A percentile compares a stretch with the other conserved stretches of the same genome.
These are phyloP conservation scores for Agrotis segetum DNA, from an alignment of 2,888 invertebrate species.

Conservation along the genomic window DNA sequence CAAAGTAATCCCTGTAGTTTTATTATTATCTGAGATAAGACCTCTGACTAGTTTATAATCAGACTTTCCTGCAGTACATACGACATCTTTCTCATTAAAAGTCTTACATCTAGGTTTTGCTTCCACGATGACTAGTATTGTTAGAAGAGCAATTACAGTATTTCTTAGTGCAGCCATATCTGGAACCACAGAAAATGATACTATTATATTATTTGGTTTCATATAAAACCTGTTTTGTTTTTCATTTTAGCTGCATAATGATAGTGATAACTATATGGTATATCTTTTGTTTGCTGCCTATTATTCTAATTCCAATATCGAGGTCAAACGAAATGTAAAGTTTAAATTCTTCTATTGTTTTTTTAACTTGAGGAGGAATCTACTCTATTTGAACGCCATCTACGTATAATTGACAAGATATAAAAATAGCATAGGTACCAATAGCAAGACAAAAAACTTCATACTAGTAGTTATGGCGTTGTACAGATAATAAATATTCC, in stretches of 20 bases:
- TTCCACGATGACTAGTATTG: conserved; percentile 39
- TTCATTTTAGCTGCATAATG: no score
- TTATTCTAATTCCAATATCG: no score
- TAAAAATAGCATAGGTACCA: background rate
- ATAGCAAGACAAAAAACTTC: background rate
- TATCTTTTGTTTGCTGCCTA: background rate
- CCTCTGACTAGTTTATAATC: conserved; percentile 70
- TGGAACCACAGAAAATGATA: conserved; percentile 45
- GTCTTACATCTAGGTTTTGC: conserved; percentile 64
- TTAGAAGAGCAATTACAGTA: conserved; percentile 15
- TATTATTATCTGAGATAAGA: conserved; percentile 70
- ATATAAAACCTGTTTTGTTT: no score
- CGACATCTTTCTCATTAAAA: conserved; percentile 44
- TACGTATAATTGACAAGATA: background rate
- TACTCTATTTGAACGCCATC: no score
- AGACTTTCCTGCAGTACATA: conserved; percentile 62
- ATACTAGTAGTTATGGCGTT: background rate
- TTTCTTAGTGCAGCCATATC: conserved; percentile 44
- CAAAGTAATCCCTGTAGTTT: conserved; percentile 66
- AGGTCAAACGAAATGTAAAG: background rate
- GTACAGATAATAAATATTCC: conserved; percentile 15
- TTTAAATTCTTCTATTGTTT: background rate
- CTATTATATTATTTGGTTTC: background rate
- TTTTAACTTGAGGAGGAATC: background rate
- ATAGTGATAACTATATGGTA: background rate